Base-by-base conservation (phyloP, 1,140 invertebrate species). In the Lepeophtheirus salmonis region DNA sequence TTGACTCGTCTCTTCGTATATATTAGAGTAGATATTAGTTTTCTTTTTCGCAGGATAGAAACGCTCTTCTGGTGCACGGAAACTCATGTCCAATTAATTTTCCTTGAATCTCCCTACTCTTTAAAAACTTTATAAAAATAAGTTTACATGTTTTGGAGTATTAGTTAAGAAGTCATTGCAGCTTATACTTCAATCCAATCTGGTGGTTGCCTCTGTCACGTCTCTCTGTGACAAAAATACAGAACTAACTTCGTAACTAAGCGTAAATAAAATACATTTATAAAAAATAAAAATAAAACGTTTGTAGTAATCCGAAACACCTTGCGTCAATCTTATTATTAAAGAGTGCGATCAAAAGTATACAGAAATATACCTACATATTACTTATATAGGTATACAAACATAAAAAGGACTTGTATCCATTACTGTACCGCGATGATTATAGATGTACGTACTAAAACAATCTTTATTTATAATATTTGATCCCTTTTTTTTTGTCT, bases 1-100 rank as follows among this genome's bases (percentile, higher is more conserved):
- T 48, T 57, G 21, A 21, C 17, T 26, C 14, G 55, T 57, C 3
- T 57, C 55, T 25, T 25, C 23, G 26, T 57, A 57, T 16, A 21
- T 16, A 21, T 57, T 57, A n/a, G 55, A 21, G 16, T 57, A 57
- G 10, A 57, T 57, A 17, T 57, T 57, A 41, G 30, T 41, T 41
- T 41, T 41, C 30, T 41, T 41, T n/a, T 41, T 41, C 6, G 30
- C 30, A n/a, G 30, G 30, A 41, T 10, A 41, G 30, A 41, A n/a
- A 41, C n/a, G 30, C n/a, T 41, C 30, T 10, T 41, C 30, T n/a
- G 6, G 30, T 41, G 6, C 30, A 10, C 6, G 30, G 30, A 10
- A 41, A 41, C 30, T n/a, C n/a, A n/a, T n/a, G n/a, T n/a, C n/a
- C n/a, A n/a, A n/a, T n/a, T n/a, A n/a, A n/a, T n/a, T n/a, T n/a